Conservation (phyloP, 2,888 invertebrate genomes). For the Bellardia bayeri region DNA sequence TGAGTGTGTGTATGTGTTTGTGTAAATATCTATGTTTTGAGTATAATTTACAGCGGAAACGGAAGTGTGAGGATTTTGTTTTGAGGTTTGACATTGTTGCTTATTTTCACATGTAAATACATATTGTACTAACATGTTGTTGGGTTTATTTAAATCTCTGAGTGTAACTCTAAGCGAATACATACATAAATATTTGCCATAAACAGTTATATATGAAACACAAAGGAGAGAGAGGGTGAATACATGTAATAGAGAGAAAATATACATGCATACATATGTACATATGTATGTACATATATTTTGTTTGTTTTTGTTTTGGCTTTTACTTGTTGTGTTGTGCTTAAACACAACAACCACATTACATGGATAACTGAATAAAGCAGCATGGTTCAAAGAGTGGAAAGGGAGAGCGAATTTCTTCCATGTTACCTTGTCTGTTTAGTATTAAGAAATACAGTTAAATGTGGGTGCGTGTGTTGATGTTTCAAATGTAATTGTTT, state of each 20-base stretch:
- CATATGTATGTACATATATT: neutral
- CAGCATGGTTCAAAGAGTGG: neutral
- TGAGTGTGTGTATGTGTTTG: neutral
- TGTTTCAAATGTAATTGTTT: conserved; percentile 68
- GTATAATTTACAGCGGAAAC: conserved; percentile 74
- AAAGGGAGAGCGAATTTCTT: conserved; percentile 72
- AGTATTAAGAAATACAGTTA: neutral
- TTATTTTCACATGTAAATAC: conserved; percentile 26
- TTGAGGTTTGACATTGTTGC: conserved; percentile 63
- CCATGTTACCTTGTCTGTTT: conserved; percentile 70
- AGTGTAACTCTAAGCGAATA: neutral
- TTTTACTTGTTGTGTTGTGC: conserved; percentile 37
- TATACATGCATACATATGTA: too few relatives aligned
- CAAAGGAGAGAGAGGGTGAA: neutral
- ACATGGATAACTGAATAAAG: conserved; percentile 44
- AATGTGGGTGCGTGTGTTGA: conserved; percentile 13
- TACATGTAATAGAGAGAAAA: conserved; percentile 3
- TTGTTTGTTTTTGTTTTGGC: conserved; percentile 27
- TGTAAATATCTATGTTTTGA: conserved; percentile 37
- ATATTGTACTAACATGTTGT: neutral
- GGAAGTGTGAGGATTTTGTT: conserved; percentile 62
- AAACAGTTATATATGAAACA: neutral
- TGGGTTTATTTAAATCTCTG: neutral
- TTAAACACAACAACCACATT: conserved; percentile 65
- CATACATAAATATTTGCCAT: neutral